Evolutionary conservation across 2,113 vertebrate species (phyloP), one percentile per base, ranked within the genome.

Genomic region (Oryzias javanicus): DNA sequence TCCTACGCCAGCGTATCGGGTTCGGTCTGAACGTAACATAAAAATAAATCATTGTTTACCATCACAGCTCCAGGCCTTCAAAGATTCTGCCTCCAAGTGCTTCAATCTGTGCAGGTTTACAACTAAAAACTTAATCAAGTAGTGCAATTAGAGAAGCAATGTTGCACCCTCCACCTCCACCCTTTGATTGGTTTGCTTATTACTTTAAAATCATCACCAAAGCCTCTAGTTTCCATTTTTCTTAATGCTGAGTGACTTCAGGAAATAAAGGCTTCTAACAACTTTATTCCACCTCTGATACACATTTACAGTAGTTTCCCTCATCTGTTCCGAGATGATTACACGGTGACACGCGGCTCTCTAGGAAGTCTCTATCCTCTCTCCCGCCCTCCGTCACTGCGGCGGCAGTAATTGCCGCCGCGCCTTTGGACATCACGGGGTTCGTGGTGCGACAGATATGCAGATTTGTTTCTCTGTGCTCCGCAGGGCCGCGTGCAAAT

Each of bases 401-500:
- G 44, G 73, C 47, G 56, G 44, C 49, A 75, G 70, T 85, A 86
- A 86, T 88, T 89, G 84, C 77, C 64, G 66, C 60, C 72, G 73
- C 60, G 80, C 81, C 76, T 86, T 76, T 76, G 67, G 61, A 80
- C 72, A 66, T 77, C 86, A 81, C 72, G 77, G 61, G 59, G 53
- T 8, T 12, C 24, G 55, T 67, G 64, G 73, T 74, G 79, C 70
- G 41, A 72, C 57, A 70, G 15, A 70, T 83, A 72, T 81, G 69
- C 75, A 77, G 50, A 76, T 79, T 55, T 79, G 49, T 80, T 73
- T 92, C 54, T 89, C 78, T 85, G 80, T 92, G 82, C 74, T 87
- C 86, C 57, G 79, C 91, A 98, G 96, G 93, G 91, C 76, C 93
- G 93, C 83, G 88, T 94, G 84, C 94, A 95, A 86, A 92, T 96